Percentiles rank a stretch among this genome's conserved stretches.
Evolutionary conservation across 2,797 vertebrate genomes (phyloP).

Genomic region (Chaetophractus vellerosus): DNA sequence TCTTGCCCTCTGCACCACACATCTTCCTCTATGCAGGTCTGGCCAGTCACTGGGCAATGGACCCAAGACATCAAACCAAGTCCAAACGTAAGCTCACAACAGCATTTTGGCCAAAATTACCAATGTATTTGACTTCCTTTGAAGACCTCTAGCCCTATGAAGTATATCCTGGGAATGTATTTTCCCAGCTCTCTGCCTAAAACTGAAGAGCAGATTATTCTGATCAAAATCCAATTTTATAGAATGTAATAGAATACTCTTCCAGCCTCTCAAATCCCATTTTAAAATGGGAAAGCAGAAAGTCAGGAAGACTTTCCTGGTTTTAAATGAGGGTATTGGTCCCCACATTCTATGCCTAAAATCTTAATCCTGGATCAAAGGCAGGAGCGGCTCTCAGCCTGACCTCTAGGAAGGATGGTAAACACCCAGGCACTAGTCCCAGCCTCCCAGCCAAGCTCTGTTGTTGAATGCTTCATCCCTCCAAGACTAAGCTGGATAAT

Average conservation of each 20-base stretch:
- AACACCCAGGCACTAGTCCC: background rate
- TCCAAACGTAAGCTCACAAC: background rate
- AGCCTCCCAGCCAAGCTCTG: no score
- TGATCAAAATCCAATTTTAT: slow-evolving; percentile 38
- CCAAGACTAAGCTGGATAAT: background rate
- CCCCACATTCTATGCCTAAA: background rate
- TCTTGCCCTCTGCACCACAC: background rate
- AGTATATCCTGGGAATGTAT: background rate
- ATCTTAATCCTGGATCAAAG: background rate
- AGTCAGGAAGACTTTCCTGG: background rate
- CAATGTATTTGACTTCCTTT: slow-evolving; percentile 32
- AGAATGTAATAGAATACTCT: background rate
- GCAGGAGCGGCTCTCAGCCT: background rate
- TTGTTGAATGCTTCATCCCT: background rate
- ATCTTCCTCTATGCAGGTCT: background rate
- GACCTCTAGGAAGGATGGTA: background rate
- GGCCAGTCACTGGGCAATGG: background rate
- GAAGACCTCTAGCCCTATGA: background rate
- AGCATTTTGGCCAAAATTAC: background rate
- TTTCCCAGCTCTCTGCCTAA: slow-evolving; percentile 25
- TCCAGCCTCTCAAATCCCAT: background rate
- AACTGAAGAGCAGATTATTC: slow-evolving; percentile 49
- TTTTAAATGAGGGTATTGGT: slow-evolving; percentile 12
- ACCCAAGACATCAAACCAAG: slow-evolving; percentile 1
- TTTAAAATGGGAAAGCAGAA: slow-evolving; percentile 60